These are phyloP conservation scores for Falco biarmicus DNA, from an alignment of 2,797 vertebrate genomes.

Conservation along the genomic window DNA sequence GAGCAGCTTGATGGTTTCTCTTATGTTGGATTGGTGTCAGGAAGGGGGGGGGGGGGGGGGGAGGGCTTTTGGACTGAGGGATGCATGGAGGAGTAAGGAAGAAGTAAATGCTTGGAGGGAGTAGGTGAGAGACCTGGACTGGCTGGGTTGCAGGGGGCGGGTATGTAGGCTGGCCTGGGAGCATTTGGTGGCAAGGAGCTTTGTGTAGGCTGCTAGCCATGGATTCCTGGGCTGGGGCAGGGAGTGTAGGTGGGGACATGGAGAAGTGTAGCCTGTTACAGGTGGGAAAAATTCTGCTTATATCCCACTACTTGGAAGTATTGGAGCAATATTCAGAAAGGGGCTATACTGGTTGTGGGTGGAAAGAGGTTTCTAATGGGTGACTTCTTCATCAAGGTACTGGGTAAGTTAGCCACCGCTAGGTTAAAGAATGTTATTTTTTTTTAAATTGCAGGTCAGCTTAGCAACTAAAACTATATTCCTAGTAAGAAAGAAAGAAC, in stretches of 20 bases:
- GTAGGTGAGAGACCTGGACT: not conserved
- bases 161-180: not conserved
- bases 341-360: not conserved
- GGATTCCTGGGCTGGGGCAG: not conserved
- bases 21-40: not conserved
- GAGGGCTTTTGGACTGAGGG: not conserved
- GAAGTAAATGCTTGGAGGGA: not conserved
- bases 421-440: not conserved
- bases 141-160: not conserved
- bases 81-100: not conserved
- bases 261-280: fast-evolving
- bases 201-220: not conserved
- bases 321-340: not conserved
- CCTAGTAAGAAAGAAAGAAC: not conserved
- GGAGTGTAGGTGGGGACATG: not conserved
- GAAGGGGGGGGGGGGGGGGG: not conserved
- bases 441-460: not conserved
- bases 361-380: not conserved
- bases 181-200: not conserved
- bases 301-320: not conserved
- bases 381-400: not conserved
- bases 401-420: not conserved
- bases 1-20: not conserved
- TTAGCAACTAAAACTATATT: not conserved
- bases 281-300: not conserved